Base-by-base conservation (phyloP, 1,140 invertebrate species). In the Aphelenchoides fujianensis region DNA sequence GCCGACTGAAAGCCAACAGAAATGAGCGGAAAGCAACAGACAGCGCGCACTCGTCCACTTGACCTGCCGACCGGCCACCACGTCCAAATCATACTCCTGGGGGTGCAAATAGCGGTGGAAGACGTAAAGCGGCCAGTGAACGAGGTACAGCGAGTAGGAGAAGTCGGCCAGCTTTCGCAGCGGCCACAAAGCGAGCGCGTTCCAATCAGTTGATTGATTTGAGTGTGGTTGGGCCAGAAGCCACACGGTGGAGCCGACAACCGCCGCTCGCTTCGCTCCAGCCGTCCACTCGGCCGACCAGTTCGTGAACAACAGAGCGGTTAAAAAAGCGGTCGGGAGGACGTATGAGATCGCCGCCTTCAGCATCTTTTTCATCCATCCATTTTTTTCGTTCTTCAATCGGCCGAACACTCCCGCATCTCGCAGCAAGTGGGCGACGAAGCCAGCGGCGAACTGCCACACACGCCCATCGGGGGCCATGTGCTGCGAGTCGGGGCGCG, bases 101-200 rank as follows among this genome's bases (percentile, higher is more conserved):
- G 55, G 19, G 19, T 59, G 28, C 7, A 59, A 59, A 19, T 59
- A 59, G 28, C 55, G 55, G 34, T 59, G 55, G 27, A 59, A 16
- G 34, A 59, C 23, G 19, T 7, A 59, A 59, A 59, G 12, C 5
- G 55, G 55, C 55, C 55, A 59, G 19, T 59, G 55, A 5, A 59
- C 55, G 12, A 59, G 19, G 23, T 59, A 59, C 19, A 59, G 34
- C 28, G 55, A 59, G 55, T 59, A 59, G 23, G 5, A 7, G 19
- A 59, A 59, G 34, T 59, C 19, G 5, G 27, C 55, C 5, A 59
- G 55, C 23, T 48, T 48, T 48, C 23, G 41, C 12, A 48, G 41
- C 23, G 5, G 28, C 55, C 28, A 5, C 5, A 5, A 59, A 5
- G 19, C 23, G 5, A 59, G 23, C 5, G 34, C 28, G 5, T 32